Percentiles rank a stretch among this genome's conserved stretches.
Evolutionary conservation across 2,888 invertebrate species (phyloP).

Genomic region (Schizotus pectinicornis): DNA sequence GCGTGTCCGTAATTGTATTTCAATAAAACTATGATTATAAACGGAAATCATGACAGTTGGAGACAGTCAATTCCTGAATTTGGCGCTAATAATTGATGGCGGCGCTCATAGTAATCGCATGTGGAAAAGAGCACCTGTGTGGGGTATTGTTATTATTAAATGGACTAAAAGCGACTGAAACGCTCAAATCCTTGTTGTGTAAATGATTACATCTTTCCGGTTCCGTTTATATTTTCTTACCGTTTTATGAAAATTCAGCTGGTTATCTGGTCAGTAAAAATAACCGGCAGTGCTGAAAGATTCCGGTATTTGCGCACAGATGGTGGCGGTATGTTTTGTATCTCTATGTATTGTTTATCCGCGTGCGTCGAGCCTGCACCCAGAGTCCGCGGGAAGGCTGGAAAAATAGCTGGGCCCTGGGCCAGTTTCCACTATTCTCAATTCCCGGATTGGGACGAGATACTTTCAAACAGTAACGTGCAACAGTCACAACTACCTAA

Average conservation of each 20-base stretch:
- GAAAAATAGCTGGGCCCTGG: not conserved
- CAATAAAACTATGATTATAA: slow-evolving; percentile 26
- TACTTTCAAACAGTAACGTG: too few relatives aligned
- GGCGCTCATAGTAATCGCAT: slow-evolving; percentile 8
- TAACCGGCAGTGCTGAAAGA: slow-evolving; percentile 30
- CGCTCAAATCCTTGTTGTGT: too few relatives aligned
- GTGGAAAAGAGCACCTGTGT: slow-evolving; percentile 12
- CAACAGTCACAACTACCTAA: too few relatives aligned
- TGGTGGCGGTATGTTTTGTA: slow-evolving; percentile 31
- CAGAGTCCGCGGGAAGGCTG: not conserved
- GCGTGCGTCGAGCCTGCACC: slow-evolving; percentile 11
- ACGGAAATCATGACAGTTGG: slow-evolving; percentile 27
- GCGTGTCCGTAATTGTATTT: slow-evolving; percentile 24
- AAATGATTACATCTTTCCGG: too few relatives aligned
- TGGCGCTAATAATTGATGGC: slow-evolving; percentile 16
- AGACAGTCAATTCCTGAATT: slow-evolving; percentile 18
- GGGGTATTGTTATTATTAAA: slow-evolving; percentile 9
- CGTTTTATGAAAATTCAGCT: not conserved
- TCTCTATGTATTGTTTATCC: slow-evolving; percentile 29
- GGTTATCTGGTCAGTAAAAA: slow-evolving; percentile 25
- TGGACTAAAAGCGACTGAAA: not conserved
- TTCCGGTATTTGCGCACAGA: slow-evolving; percentile 32
- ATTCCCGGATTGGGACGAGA: too few relatives aligned
- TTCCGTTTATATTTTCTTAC: too few relatives aligned
- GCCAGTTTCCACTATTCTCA: too few relatives aligned